Percentiles rank a stretch among this genome's conserved stretches.
phyloP scores from a whole-genome alignment of 2,797 vertebrate species.

The Discoglossus pictus region DNA sequence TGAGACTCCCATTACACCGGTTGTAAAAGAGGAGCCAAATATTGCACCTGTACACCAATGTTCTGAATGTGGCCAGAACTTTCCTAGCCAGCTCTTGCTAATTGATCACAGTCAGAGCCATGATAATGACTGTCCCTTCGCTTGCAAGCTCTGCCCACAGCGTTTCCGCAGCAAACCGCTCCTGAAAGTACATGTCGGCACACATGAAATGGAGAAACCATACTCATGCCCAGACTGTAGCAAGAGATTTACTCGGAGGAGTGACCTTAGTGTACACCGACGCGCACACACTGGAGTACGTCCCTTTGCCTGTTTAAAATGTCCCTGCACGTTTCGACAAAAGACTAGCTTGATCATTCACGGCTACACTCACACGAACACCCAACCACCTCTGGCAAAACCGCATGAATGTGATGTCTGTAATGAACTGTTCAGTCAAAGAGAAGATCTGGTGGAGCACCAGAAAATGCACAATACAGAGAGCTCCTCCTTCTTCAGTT shows the following conservation, averaged over 20 bases:
- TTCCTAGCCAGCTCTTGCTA: not conserved
- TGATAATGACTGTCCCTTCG: not conserved
- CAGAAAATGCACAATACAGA: constrained; percentile 23
- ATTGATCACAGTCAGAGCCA: constrained; percentile 14
- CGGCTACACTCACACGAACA: constrained; percentile 27
- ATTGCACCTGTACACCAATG: constrained; percentile 2
- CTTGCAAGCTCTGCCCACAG: constrained; percentile 21
- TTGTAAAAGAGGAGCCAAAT: constrained; percentile 21
- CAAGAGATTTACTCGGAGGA: constrained; percentile 22
- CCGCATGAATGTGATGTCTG: constrained; percentile 25
- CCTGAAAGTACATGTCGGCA: not conserved
- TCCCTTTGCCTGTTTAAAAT: constrained; percentile 29
- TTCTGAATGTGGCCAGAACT: constrained; percentile 26
- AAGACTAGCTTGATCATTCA: constrained; percentile 33
- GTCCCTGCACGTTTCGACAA: constrained; percentile 24
- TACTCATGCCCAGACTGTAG: constrained; percentile 31
- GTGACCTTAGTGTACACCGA: constrained; percentile 31
- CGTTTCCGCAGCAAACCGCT: constrained; percentile 8
- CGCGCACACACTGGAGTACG: constrained; percentile 15
- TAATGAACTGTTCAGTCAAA: constrained; percentile 18
- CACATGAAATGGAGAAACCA: constrained; percentile 2
- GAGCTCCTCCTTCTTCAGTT: constrained; percentile 42
- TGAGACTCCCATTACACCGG: not conserved
- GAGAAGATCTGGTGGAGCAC: constrained; percentile 12
- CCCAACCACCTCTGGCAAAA: not conserved